Evolutionary conservation across 2,113 vertebrate species (phyloP).

Genomic region (Callithrix jacchus): DNA sequence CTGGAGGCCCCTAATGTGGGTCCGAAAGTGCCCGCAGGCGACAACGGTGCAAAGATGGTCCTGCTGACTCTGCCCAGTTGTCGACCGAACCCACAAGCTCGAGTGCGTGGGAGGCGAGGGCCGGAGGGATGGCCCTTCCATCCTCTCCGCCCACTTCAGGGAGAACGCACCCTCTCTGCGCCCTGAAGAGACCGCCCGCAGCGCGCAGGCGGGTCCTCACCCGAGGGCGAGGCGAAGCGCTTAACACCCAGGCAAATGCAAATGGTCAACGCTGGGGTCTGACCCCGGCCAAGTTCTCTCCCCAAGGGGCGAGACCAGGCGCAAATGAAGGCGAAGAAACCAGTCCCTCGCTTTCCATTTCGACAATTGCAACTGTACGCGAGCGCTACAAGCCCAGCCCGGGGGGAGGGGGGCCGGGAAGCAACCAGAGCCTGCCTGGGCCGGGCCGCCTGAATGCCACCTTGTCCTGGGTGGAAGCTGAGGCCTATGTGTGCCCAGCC

Average conservation of each 20-base stretch:
- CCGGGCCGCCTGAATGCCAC: background rate
- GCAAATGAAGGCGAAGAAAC: background rate
- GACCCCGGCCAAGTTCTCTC: background rate
- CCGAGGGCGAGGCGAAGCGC: background rate
- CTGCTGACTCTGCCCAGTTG: background rate
- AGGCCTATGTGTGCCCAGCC: background rate
- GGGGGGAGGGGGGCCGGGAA: background rate
- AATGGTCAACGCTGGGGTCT: background rate
- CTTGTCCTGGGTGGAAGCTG: background rate
- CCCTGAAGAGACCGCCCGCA: background rate
- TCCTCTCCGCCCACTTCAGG: background rate
- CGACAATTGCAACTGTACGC: background rate
- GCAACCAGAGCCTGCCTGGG: background rate
- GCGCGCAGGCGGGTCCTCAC: background rate
- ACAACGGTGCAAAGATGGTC: no score
- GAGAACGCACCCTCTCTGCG: background rate
- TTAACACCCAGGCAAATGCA: background rate
- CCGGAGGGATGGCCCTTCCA: background rate
- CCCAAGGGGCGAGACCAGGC: background rate
- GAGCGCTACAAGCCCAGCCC: background rate
- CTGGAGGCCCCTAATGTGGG: background rate
- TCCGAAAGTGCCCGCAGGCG: background rate
- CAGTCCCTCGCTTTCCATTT: background rate
- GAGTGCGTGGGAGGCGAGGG: background rate
- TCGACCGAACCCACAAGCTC: accelerated